phyloP scores from a whole-genome alignment of 2,888 invertebrate genomes.

The Acanthosoma haemorrhoidale region DNA sequence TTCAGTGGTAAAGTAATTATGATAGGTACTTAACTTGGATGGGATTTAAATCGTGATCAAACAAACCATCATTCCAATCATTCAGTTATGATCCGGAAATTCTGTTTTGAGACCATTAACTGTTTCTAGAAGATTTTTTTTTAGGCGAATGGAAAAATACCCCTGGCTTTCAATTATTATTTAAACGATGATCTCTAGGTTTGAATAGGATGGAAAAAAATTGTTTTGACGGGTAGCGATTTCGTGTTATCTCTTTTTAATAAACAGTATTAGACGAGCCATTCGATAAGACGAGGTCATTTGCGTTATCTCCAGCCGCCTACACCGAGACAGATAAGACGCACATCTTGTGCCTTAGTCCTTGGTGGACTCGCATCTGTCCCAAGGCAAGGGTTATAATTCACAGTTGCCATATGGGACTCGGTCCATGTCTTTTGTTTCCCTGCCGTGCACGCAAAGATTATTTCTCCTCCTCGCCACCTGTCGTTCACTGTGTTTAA shows the following conservation, averaged over 20 bases:
- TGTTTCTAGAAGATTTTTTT: too few relatives aligned
- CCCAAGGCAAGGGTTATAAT: constrained; percentile 1
- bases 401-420: background rate
- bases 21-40: too few relatives aligned
- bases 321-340: constrained; percentile 1
- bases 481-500: background rate
- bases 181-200: too few relatives aligned
- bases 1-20: too few relatives aligned
- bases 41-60: too few relatives aligned
- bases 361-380: background rate
- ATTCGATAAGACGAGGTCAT: background rate
- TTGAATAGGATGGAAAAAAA: too few relatives aligned
- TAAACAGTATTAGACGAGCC: background rate
- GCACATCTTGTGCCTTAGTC: constrained; percentile 10
- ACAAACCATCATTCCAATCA: too few relatives aligned
- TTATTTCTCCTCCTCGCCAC: constrained; percentile 3
- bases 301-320: too few relatives aligned
- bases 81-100: too few relatives aligned
- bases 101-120: too few relatives aligned
- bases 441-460: constrained; percentile 4
- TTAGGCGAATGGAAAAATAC: too few relatives aligned
- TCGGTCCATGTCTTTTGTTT: constrained; percentile 1
- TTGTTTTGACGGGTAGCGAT: background rate
- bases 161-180: too few relatives aligned
- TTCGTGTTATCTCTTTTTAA: background rate